A percentile compares a stretch with the other conserved stretches of the same genome.
These are phyloP conservation scores for Spisula solida DNA, from an alignment of 2,888 invertebrate genomes.

Conservation along the genomic window DNA sequence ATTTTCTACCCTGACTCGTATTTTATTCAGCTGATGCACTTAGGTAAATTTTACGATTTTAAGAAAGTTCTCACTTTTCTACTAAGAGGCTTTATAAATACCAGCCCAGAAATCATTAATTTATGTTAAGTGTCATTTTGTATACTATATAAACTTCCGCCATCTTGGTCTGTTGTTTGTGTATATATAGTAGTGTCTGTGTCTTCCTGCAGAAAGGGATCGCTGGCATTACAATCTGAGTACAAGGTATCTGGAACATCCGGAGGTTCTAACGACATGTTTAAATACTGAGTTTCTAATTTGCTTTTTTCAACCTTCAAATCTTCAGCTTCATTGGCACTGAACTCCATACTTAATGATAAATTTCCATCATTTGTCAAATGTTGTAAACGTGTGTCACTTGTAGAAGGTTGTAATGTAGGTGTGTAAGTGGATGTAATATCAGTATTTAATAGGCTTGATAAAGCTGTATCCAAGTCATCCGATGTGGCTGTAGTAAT, in stretches of 20 bases:
- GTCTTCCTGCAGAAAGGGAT: neutral
- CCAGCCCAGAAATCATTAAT: no score
- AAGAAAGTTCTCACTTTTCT: no score
- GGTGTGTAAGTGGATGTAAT: neutral
- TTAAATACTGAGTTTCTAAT: neutral
- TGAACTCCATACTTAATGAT: neutral
- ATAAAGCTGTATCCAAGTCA: slow-evolving; percentile 35
- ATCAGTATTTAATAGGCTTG: neutral
- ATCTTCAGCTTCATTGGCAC: neutral
- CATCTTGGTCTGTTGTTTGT: neutral
- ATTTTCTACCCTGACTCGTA: no score
- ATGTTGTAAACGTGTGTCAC: no score
- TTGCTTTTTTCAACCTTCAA: neutral
- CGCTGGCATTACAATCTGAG: neutral
- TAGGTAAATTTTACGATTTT: no score
- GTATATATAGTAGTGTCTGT: neutral
- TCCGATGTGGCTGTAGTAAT: neutral
- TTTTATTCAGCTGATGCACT: no score
- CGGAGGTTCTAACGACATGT: slow-evolving; percentile 3
- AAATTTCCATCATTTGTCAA: neutral
- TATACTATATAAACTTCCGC: neutral
- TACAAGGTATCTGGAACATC: neutral
- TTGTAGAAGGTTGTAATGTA: neutral
- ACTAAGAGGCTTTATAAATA: no score
- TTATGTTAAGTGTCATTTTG: neutral